These are phyloP conservation scores for Cryptoprocta ferox DNA, from an alignment of 2,797 vertebrate species.

Conservation along the genomic window DNA sequence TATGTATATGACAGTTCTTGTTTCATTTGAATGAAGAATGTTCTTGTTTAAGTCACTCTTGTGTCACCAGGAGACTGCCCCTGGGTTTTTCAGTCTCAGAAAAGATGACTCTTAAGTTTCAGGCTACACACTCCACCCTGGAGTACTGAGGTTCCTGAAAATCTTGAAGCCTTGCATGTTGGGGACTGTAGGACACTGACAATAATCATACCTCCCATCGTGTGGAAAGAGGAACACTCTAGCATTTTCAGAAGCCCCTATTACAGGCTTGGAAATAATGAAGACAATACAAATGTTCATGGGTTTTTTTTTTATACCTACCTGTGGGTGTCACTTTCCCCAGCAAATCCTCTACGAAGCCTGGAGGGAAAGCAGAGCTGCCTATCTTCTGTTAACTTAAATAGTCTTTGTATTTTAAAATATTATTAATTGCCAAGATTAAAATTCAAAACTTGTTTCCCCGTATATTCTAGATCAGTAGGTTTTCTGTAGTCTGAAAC, in stretches of 20 bases:
- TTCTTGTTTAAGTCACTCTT: not conserved
- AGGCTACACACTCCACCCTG: not conserved
- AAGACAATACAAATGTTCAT: not conserved
- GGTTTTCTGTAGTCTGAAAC: not conserved
- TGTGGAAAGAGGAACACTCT: not conserved
- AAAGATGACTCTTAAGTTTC: not conserved
- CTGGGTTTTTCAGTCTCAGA: not conserved
- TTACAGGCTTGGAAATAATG: not conserved
- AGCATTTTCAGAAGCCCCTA: not conserved
- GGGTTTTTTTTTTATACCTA: not conserved
- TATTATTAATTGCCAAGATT: not conserved
- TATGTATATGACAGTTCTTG: not conserved
- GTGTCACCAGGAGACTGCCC: not conserved
- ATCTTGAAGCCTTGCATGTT: not conserved
- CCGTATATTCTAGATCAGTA: conserved; percentile 33
- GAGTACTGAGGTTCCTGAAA: not conserved
- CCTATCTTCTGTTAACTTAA: not conserved
- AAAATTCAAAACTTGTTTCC: conserved; percentile 18
- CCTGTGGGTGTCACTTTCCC: not conserved
- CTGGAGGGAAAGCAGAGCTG: not conserved
- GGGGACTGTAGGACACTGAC: not conserved
- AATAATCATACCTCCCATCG: not conserved
- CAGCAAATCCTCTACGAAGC: not conserved
- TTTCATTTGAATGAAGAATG: not conserved
- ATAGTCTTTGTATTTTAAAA: not conserved